Conservation (phyloP, 2,888 invertebrate species). For the Hirtodrosophila confusa region DNA sequence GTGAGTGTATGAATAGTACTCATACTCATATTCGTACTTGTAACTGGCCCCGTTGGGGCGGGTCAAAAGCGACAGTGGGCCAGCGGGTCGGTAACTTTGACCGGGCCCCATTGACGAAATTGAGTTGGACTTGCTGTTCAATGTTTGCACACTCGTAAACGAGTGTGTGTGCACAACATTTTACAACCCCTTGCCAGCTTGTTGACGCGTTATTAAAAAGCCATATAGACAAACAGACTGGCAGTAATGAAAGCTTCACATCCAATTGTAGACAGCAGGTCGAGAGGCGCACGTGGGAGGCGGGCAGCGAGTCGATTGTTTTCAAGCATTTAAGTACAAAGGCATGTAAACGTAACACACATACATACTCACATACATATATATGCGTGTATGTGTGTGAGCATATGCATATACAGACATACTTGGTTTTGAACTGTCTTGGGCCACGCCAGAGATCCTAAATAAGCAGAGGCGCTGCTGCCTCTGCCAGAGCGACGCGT, state of each 20-base stretch:
- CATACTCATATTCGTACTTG: background rate
- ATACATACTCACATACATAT: slow-evolving; percentile 8
- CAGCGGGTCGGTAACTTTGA: slow-evolving; percentile 41
- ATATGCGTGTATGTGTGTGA: slow-evolving; percentile 24
- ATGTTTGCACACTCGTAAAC: slow-evolving; percentile 29
- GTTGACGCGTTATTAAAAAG: slow-evolving; percentile 74
- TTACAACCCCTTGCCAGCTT: slow-evolving; percentile 62
- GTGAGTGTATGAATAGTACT: slow-evolving; percentile 23
- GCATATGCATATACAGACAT: slow-evolving; percentile 17
- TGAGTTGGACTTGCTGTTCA: slow-evolving; percentile 30
- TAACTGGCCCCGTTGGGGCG: slow-evolving; percentile 7
- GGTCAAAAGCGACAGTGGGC: slow-evolving; percentile 49
- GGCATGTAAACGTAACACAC: slow-evolving; percentile 3
- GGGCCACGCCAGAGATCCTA: slow-evolving; percentile 66
- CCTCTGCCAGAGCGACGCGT: background rate
- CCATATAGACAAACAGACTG: slow-evolving; percentile 69
- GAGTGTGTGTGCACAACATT: slow-evolving; percentile 51
- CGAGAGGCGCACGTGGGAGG: slow-evolving; percentile 39
- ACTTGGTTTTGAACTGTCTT: slow-evolving; percentile 33
- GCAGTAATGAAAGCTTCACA: slow-evolving; percentile 55
- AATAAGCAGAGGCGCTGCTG: slow-evolving; percentile 64
- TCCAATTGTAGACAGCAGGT: slow-evolving; percentile 15
- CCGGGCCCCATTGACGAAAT: slow-evolving; percentile 62
- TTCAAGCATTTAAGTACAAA: slow-evolving; percentile 49
- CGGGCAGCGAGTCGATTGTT: slow-evolving; percentile 57